phyloP scores from a whole-genome alignment of 1,140 invertebrate genomes.

The Tetraneura akinire region DNA sequence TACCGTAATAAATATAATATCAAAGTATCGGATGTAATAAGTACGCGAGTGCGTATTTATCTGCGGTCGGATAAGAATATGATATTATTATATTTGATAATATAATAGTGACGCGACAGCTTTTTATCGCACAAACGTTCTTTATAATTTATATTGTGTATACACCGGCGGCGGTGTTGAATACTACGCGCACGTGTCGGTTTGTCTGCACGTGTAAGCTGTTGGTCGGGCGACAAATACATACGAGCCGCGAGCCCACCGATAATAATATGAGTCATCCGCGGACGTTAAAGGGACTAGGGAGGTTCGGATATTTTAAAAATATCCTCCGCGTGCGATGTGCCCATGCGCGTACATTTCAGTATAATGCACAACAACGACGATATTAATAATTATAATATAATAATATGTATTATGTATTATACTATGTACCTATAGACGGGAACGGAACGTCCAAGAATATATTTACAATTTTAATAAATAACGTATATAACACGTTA shows the following conservation, averaged over 20 bases:
- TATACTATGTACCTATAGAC: too few species aligned
- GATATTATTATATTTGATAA: too few species aligned
- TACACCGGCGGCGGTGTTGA: slow-evolving; percentile 6
- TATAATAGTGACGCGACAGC: slow-evolving; percentile 29
- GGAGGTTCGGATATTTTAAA: slow-evolving; percentile 29
- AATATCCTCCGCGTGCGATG: slow-evolving; percentile 8
- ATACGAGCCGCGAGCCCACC: slow-evolving; percentile 11
- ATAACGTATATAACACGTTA: too few species aligned
- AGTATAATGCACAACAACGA: background rate
- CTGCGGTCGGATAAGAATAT: slow-evolving; percentile 29
- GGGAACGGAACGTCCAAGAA: too few species aligned
- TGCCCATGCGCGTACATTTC: background rate
- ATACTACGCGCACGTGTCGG: slow-evolving; percentile 37
- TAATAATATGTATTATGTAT: background rate
- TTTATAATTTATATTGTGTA: background rate
- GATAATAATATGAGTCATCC: slow-evolving; percentile 37
- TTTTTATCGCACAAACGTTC: slow-evolving; percentile 42
- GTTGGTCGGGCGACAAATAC: slow-evolving; percentile 46
- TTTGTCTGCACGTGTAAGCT: slow-evolving; percentile 48
- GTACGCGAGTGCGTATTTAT: slow-evolving; percentile 11
- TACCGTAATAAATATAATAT: too few species aligned
- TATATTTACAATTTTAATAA: too few species aligned
- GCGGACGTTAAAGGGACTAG: background rate
- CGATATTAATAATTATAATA: background rate
- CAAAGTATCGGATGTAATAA: too few species aligned